A percentile compares a stretch with the other conserved stretches of the same genome.
Conservation (phyloP, 2,113 vertebrate genomes). For the Dinomys branickii region DNA sequence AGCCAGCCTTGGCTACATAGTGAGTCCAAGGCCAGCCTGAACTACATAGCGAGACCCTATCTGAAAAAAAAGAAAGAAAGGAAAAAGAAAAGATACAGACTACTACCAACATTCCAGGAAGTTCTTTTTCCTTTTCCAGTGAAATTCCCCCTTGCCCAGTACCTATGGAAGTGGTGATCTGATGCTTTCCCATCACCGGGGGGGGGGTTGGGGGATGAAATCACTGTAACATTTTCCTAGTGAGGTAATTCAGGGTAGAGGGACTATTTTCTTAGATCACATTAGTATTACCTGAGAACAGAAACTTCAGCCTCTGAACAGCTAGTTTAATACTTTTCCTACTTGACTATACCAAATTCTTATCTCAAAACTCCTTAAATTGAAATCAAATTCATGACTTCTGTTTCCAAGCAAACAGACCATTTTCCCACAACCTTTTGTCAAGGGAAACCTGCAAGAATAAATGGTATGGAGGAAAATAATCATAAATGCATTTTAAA, state of each 20-base stretch:
- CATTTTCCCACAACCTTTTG: constrained; percentile 41
- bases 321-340: constrained; percentile 17
- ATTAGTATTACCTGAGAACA: constrained; percentile 27
- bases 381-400: constrained; percentile 63
- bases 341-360: constrained; percentile 51
- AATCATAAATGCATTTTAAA: constrained; percentile 71
- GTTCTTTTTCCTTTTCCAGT: background rate
- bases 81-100: background rate
- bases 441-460: constrained; percentile 57
- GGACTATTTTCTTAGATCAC: constrained; percentile 44
- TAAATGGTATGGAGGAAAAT: constrained; percentile 31
- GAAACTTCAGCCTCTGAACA: background rate
- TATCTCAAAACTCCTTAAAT: constrained; percentile 65
- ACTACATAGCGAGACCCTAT: too few relatives aligned
- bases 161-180: background rate
- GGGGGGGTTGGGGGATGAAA: background rate
- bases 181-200: background rate
- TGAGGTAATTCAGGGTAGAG: background rate
- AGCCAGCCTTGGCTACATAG: too few relatives aligned
- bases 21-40: too few relatives aligned
- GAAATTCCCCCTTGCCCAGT: background rate
- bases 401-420: constrained; percentile 47
- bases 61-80: background rate
- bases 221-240: constrained; percentile 15
- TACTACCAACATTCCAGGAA: background rate